These are phyloP conservation scores for Channallabes apus DNA, from an alignment of 2,797 vertebrate species.

Conservation along the genomic window DNA sequence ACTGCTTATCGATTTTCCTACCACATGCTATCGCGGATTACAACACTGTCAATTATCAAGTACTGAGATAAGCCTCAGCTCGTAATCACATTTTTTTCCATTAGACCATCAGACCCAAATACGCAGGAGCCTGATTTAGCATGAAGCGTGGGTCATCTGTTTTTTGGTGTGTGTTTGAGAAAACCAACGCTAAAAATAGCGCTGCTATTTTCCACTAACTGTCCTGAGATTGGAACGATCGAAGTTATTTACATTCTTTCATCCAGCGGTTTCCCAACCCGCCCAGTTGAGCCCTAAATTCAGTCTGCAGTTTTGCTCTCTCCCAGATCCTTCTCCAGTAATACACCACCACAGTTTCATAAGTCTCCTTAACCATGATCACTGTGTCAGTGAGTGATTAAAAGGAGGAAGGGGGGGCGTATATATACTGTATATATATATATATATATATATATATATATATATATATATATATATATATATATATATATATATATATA, in stretches of 20 bases:
- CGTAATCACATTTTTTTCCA: neutral
- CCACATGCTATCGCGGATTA: neutral
- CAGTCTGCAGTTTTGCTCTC: constrained; percentile 2
- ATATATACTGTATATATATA: too few relatives aligned
- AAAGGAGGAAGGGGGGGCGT: too few relatives aligned
- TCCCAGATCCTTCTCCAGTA: neutral
- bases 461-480: too few relatives aligned
- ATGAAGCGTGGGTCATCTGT: constrained; percentile 12
- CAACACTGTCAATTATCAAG: neutral
- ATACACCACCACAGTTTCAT: neutral
- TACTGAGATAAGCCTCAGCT: neutral
- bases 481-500: too few relatives aligned
- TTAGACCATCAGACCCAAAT: neutral
- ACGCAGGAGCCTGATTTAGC: neutral
- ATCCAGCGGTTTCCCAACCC: constrained; percentile 6
- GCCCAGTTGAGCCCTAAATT: neutral
- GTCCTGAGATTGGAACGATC: constrained; percentile 31
- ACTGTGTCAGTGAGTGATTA: neutral
- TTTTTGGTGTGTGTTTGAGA: neutral
- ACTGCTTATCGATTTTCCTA: neutral
- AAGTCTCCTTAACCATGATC: neutral
- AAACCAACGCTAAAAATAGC: constrained; percentile 33
- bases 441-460: too few relatives aligned
- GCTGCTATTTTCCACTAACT: constrained; percentile 12
- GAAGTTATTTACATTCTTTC: constrained; percentile 33